Base-by-base conservation (phyloP, 2,113 vertebrate genomes). In the Aegithalos caudatus region DNA sequence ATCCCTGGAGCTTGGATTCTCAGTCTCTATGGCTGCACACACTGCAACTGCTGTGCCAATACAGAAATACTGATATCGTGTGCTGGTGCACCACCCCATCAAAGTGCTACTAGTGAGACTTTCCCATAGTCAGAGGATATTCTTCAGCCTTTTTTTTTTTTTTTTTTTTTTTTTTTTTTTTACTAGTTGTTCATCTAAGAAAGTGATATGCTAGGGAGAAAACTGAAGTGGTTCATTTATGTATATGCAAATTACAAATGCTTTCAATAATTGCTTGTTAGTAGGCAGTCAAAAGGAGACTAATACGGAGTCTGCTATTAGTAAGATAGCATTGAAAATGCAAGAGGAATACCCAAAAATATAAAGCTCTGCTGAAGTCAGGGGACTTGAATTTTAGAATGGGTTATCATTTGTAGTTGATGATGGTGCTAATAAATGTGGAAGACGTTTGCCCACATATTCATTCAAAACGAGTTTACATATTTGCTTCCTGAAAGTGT, bases 21-120 rank as follows among this genome's bases (percentile, higher is more conserved):
- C 88, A 81, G 92, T 92, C 94, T 94, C 91, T 95, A 47, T 81
- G 94, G 95, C 94, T 94, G 94, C 95, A 94, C 87, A 76, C 69
- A 8, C 72, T 71, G 91, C 81, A 86, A 58, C 69, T 92, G 88
- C 92, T 84, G 72, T 88, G 94, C 91, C 96, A 91, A 60, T 78
- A 71, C 2, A 83, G 86, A 65, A 94, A 56, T 81, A 60, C 88
- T 11, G 86, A 11, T 74, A 54, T 0, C 1, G 38, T 54, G 82
- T 70, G 74, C 94, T 69, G 79, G 28, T 65, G 85, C 66, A 88
- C 74, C 81, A 81, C 81, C 70, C 73, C 58, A 82, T 11, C 82
- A 31, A 86, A 95, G 82, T 90, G 94, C 92, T 94, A 93, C 95
- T 94, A 92, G 88, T 3, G 64, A 0, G 54, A 38, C 47, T 90